Conservation (phyloP, 2,888 invertebrate genomes). For the Chymomyza amoena region DNA sequence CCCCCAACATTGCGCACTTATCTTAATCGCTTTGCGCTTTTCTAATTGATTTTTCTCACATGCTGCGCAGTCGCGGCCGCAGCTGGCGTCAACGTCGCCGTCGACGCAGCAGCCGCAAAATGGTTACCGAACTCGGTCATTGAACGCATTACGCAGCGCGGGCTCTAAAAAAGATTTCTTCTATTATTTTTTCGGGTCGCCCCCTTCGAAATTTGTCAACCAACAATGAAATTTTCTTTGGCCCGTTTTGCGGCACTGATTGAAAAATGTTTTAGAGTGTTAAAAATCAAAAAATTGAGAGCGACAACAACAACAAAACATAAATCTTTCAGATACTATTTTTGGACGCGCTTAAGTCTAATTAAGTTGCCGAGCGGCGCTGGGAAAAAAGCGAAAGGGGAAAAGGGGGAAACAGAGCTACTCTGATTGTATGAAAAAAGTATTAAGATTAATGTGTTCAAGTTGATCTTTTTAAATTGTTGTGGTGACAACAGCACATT, state of each 20-base stretch:
- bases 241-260: conserved; percentile 39
- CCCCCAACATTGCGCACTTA: conserved; percentile 17
- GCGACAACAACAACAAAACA: conserved; percentile 29
- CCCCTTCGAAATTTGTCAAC: not conserved
- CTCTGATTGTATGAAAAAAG: not conserved
- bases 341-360: not conserved
- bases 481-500: not conserved
- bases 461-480: not conserved
- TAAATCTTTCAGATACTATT: conserved; percentile 33
- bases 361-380: not conserved
- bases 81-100: not conserved
- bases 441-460: not conserved
- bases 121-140: not conserved
- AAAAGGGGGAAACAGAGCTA: not conserved
- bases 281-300: conserved; percentile 48
- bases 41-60: conserved; percentile 68
- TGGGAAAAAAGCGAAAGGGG: not conserved
- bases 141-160: not conserved
- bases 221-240: not conserved
- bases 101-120: not conserved
- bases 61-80: not conserved
- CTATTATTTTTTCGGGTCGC: not conserved
- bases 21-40: conserved; percentile 55
- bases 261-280: conserved; percentile 62
- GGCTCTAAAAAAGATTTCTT: not conserved